A percentile compares a stretch with the other conserved stretches of the same genome.
These are phyloP conservation scores for Vombatus ursinus DNA, from an alignment of 2,113 vertebrate genomes.

Conservation along the genomic window DNA sequence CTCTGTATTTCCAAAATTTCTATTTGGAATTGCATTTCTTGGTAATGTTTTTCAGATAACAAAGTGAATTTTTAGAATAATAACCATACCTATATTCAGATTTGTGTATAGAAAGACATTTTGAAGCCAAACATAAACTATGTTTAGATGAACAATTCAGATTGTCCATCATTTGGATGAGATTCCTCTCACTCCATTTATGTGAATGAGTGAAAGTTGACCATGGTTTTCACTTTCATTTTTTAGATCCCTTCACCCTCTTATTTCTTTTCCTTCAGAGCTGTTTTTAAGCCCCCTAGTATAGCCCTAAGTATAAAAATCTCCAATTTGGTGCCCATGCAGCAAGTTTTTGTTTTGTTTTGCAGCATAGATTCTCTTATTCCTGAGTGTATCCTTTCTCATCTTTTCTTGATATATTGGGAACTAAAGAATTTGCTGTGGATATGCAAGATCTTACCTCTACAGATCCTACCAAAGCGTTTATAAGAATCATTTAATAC, in stretches of 20 bases:
- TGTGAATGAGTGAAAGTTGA: constrained; percentile 33
- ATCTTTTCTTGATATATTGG: constrained; percentile 26
- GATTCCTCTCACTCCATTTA: background rate
- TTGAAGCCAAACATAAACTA: constrained; percentile 31
- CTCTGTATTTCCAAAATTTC: background rate
- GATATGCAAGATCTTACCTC: constrained; percentile 33
- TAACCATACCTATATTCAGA: background rate
- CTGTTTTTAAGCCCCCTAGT: background rate
- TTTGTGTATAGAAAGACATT: constrained; percentile 20
- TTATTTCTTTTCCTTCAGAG: constrained; percentile 34
- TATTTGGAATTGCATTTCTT: background rate
- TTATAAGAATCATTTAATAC: constrained; percentile 25
- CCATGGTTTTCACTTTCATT: constrained; percentile 25
- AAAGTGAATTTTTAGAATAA: constrained; percentile 20
- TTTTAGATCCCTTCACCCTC: constrained; percentile 32
- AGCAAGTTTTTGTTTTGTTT: constrained; percentile 22
- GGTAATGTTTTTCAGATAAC: background rate
- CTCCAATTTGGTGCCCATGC: background rate
- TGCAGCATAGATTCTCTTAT: background rate
- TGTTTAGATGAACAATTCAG: background rate
- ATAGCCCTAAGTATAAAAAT: constrained; percentile 30
- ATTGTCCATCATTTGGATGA: background rate
- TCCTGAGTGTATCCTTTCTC: background rate
- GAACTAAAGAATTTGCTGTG: constrained; percentile 28
- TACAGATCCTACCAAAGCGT: constrained; percentile 25